These are phyloP conservation scores for Polietes domitor DNA, from an alignment of 2,888 invertebrate genomes.

Conservation along the genomic window DNA sequence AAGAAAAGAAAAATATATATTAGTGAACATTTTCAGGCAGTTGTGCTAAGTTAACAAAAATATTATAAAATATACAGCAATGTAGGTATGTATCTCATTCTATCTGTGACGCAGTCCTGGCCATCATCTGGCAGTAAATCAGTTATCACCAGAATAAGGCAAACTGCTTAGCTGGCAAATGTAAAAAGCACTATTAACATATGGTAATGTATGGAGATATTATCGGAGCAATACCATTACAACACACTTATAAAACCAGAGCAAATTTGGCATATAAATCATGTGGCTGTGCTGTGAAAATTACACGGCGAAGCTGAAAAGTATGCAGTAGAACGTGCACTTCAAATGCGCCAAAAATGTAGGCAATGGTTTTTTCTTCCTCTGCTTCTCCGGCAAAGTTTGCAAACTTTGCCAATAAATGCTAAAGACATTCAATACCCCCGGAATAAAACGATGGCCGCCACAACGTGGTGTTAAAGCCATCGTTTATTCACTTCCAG, in stretches of 20 bases:
- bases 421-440: conserved; percentile 52
- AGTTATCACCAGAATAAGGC: not conserved
- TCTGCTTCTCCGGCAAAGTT: conserved; percentile 14
- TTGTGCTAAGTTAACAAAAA: not conserved
- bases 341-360: conserved; percentile 60
- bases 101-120: not conserved
- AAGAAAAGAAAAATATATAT: conserved; percentile 20
- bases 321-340: conserved; percentile 65
- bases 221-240: not conserved
- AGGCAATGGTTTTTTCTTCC: conserved; percentile 46
- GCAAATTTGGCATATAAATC: conserved; percentile 69
- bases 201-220: conserved; percentile 68
- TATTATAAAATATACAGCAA: not conserved
- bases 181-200: conserved; percentile 64
- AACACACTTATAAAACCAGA: conserved; percentile 47
- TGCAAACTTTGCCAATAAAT: conserved; percentile 65
- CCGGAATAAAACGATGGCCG: conserved; percentile 43
- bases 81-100: not conserved
- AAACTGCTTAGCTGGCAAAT: conserved; percentile 67
- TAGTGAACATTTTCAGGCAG: not conserved
- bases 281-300: conserved; percentile 50
- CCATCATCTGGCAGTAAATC: not conserved
- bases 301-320: conserved; percentile 51
- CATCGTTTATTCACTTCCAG: conserved; percentile 41
- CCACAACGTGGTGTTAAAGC: conserved; percentile 35